Conservation (phyloP, 1,140 invertebrate species). For the Pogonomyrmex californicus region DNA sequence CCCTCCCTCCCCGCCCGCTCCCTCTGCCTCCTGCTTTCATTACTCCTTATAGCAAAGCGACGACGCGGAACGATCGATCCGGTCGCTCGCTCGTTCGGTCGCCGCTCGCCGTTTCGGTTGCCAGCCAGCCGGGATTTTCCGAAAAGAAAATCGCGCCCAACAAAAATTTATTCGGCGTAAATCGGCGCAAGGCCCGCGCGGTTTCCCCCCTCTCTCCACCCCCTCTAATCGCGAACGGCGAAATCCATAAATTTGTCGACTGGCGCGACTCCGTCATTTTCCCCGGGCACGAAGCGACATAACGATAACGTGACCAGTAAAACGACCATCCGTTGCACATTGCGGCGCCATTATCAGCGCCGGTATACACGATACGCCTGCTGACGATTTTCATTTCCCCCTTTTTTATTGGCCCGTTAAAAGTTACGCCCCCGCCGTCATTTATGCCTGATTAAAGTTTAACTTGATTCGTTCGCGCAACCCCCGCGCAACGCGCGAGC, state of each 20-base stretch:
- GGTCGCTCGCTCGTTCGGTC: conserved; percentile 51
- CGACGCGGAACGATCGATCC: conserved; percentile 72
- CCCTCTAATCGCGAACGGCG: conserved; percentile 70
- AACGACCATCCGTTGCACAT: conserved; percentile 39
- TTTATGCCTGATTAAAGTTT: conserved; percentile 85
- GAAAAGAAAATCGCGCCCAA: conserved; percentile 45
- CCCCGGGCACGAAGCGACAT: conserved; percentile 51
- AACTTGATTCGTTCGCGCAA: conserved; percentile 73
- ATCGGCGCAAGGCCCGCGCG: background rate
- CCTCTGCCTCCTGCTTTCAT: conserved; percentile 53
- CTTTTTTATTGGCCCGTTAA: conserved; percentile 83
- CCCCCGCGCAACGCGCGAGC: background rate
- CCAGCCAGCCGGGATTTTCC: conserved; percentile 50
- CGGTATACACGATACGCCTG: conserved; percentile 61
- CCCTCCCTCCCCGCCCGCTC: background rate
- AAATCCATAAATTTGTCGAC: conserved; percentile 75
- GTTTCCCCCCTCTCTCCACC: conserved; percentile 22
- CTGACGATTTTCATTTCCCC: conserved; percentile 80
- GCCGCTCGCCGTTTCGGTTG: conserved; percentile 20
- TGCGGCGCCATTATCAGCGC: conserved; percentile 74
- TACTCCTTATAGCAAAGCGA: conserved; percentile 65
- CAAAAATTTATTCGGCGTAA: conserved; percentile 69
- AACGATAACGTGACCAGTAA: conserved; percentile 65
- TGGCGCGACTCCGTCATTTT: conserved; percentile 12
- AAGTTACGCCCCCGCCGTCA: conserved; percentile 81